phyloP scores from a whole-genome alignment of 2,888 invertebrate species.

The Idaea biselata region DNA sequence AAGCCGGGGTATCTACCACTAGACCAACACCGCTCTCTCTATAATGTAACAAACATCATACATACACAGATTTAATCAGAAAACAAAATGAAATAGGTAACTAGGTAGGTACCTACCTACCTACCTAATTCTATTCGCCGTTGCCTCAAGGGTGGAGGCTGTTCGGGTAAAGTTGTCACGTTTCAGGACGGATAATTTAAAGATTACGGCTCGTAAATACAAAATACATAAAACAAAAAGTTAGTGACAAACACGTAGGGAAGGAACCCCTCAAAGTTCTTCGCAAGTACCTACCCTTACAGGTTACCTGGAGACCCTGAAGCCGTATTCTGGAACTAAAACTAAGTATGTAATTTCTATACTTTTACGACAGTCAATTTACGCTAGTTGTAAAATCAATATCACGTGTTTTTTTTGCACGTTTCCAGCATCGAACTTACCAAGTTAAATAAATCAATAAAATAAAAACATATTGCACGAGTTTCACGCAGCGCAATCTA shows the following conservation, averaged over 20 bases:
- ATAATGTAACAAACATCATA: background rate
- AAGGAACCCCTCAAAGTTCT: conserved; percentile 35
- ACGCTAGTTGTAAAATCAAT: no score
- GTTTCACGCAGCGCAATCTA: no score
- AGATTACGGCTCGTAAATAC: conserved; percentile 48
- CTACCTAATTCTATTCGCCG: conserved; percentile 19
- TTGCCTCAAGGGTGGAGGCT: conserved; percentile 25
- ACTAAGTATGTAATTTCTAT: no score
- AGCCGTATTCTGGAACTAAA: no score
- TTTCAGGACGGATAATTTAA: conserved; percentile 45
- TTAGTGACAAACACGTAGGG: conserved; percentile 37
- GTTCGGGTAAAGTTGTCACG: conserved; percentile 46
- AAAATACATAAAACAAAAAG: conserved; percentile 47
- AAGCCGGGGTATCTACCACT: no score
- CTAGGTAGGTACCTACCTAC: background rate
- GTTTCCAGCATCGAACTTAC: no score
- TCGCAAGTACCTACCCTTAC: conserved; percentile 32
- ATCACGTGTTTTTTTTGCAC: no score
- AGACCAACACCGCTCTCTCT: no score
- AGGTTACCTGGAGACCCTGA: conserved; percentile 10
- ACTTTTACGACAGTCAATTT: no score
- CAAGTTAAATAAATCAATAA: no score
- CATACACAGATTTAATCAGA: conserved; percentile 19
- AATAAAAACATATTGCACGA: no score
- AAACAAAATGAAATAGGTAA: conserved; percentile 19